Evolutionary conservation across 2,113 vertebrate genomes (phyloP).

Genomic region (Okapia johnstoni): DNA sequence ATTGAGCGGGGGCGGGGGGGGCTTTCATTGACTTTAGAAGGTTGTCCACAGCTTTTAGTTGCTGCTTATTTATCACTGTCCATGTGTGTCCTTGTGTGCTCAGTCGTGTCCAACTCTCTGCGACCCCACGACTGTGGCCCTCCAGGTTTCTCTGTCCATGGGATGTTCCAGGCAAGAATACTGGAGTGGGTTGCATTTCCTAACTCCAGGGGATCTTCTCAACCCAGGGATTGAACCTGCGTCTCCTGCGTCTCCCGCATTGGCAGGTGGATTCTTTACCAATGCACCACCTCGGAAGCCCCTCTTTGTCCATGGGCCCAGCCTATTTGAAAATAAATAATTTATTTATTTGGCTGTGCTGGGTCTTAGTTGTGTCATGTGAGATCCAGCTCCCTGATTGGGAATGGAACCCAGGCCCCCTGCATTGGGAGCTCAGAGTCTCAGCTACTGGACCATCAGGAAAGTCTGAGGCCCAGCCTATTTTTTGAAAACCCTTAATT

Average conservation of each 20-base stretch:
- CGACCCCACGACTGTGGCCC: not conserved
- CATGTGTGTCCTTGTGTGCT: not conserved
- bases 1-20: not conserved
- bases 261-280: not conserved
- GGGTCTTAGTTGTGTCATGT: not conserved
- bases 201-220: not conserved
- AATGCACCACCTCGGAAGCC: not conserved
- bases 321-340: not conserved
- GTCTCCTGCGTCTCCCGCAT: not conserved
- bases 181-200: not conserved
- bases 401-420: not conserved
- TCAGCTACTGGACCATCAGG: not conserved
- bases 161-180: not conserved
- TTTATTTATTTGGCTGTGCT: not conserved
- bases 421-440: not conserved
- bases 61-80: too few relatives aligned
- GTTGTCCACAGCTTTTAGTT: not conserved
- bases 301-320: not conserved
- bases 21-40: accelerated
- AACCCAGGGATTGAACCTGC: not conserved
- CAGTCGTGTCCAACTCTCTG: not conserved
- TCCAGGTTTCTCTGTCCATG: not conserved
- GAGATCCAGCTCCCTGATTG: not conserved
- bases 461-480: not conserved
- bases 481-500: not conserved